These are phyloP conservation scores for Lepidochrysops patricia DNA, from an alignment of 2,888 invertebrate species.

Conservation along the genomic window DNA sequence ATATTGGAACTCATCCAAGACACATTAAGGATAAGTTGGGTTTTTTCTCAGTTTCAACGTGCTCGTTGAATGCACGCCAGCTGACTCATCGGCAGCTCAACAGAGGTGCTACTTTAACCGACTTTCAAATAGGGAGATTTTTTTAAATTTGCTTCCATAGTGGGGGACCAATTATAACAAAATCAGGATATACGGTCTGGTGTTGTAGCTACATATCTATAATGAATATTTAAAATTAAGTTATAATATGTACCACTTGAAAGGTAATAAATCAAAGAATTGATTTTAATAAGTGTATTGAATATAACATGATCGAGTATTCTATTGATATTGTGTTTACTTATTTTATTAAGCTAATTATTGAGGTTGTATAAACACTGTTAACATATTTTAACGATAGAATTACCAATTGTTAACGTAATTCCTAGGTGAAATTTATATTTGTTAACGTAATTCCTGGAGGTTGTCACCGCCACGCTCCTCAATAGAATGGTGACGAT, in stretches of 20 bases:
- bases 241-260: too few relatives aligned
- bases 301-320: too few relatives aligned
- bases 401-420: not conserved
- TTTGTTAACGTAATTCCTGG: not conserved
- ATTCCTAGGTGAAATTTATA: not conserved
- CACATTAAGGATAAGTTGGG: slow-evolving; percentile 2
- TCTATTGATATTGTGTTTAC: too few relatives aligned
- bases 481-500: not conserved
- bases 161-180: too few relatives aligned
- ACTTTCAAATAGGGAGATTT: too few relatives aligned
- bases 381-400: not conserved
- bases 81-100: not conserved
- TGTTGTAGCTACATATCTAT: too few relatives aligned
- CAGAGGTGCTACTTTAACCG: too few relatives aligned
- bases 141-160: too few relatives aligned
- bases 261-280: too few relatives aligned
- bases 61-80: not conserved
- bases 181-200: too few relatives aligned
- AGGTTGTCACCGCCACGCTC: not conserved
- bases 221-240: too few relatives aligned
- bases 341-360: not conserved
- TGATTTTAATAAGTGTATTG: too few relatives aligned
- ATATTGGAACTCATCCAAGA: slow-evolving; percentile 10
- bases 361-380: not conserved
- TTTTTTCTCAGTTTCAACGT: not conserved